phyloP scores from a whole-genome alignment of 2,113 vertebrate genomes.

The Mesoclemmys tuberculata region DNA sequence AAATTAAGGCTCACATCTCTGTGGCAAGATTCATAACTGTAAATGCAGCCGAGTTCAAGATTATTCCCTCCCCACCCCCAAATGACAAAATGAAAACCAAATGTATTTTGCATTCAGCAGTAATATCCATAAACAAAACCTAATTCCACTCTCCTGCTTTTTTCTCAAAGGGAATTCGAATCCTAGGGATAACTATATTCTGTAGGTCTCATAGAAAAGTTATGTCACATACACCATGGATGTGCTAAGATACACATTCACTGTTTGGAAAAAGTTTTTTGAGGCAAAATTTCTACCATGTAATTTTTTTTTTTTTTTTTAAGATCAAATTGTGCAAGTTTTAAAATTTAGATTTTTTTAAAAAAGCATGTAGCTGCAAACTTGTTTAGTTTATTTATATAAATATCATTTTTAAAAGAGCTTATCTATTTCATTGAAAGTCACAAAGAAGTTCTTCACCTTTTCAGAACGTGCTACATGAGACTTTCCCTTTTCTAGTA shows the following conservation, averaged over 20 bases:
- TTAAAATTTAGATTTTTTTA: slow-evolving; percentile 25
- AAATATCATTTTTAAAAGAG: slow-evolving; percentile 27
- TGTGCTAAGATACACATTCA: not conserved
- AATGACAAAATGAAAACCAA: not conserved
- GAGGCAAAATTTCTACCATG: not conserved
- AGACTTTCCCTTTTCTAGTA: slow-evolving; percentile 63
- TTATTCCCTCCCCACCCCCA: not conserved
- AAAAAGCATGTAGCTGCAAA: not conserved
- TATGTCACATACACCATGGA: not conserved
- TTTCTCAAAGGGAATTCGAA: not conserved
- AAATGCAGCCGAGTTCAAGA: slow-evolving; percentile 16
- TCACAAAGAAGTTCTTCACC: slow-evolving; percentile 64
- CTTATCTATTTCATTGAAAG: slow-evolving; percentile 47
- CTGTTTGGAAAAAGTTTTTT: slow-evolving; percentile 11
- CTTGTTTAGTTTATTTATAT: not conserved
- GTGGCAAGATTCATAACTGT: not conserved
- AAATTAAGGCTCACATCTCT: not conserved
- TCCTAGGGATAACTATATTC: not conserved
- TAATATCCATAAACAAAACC: slow-evolving; percentile 1
- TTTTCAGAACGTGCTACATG: slow-evolving; percentile 39
- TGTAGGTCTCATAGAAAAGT: not conserved
- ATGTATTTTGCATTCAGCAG: slow-evolving; percentile 1
- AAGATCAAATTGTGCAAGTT: not conserved
- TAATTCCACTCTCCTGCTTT: not conserved
- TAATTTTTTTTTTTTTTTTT: not conserved